Percentiles rank a stretch among this genome's conserved stretches.
phyloP scores from a whole-genome alignment of 2,113 vertebrate species.

The Pseudopipra pipra region DNA sequence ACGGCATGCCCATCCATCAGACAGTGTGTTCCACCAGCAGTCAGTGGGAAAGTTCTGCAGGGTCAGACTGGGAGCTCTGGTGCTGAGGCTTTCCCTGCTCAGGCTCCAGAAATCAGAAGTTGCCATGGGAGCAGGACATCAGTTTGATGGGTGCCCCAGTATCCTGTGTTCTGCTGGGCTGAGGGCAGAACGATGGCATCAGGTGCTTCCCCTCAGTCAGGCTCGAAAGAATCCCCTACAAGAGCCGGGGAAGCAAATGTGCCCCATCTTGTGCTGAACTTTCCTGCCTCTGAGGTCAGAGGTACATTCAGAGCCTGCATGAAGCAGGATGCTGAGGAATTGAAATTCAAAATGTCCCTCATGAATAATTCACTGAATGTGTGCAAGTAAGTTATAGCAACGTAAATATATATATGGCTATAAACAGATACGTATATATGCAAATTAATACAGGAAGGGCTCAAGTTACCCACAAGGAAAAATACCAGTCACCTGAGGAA shows the following conservation, averaged over 20 bases:
- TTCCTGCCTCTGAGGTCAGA: background rate
- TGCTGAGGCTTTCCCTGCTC: background rate
- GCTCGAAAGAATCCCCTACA: fast-evolving
- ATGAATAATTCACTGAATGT: conserved; percentile 22
- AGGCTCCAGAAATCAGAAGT: background rate
- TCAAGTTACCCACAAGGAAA: background rate
- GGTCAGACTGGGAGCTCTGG: background rate
- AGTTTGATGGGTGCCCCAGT: background rate
- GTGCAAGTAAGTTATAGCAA: background rate
- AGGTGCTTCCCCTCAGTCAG: background rate
- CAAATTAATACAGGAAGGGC: background rate
- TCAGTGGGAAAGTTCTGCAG: background rate
- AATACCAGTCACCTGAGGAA: background rate
- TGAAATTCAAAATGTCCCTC: background rate
- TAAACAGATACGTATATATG: background rate
- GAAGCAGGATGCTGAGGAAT: background rate
- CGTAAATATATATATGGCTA: background rate
- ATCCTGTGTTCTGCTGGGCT: background rate
- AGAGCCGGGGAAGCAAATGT: fast-evolving
- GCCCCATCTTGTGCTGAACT: fast-evolving
- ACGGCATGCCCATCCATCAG: background rate
- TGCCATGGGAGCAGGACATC: background rate
- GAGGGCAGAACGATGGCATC: fast-evolving
- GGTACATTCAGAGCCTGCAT: background rate
- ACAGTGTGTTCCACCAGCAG: background rate